phyloP scores from a whole-genome alignment of 2,797 vertebrate genomes.

The Ctenosaura bakeri region DNA sequence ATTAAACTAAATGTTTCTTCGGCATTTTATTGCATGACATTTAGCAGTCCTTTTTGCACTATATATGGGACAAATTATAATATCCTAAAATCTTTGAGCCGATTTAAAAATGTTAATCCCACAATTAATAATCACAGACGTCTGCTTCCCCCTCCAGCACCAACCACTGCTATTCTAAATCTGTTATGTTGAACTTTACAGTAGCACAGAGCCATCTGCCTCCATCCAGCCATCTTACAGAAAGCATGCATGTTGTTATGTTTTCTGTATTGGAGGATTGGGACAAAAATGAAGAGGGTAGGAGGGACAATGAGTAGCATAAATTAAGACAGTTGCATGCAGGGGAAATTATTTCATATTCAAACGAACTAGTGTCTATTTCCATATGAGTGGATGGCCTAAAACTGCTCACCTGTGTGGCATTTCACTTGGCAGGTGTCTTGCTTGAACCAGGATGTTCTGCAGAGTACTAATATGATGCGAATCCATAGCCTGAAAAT shows the following conservation, averaged over 20 bases:
- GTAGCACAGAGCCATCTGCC: slow-evolving; percentile 77
- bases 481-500: neutral
- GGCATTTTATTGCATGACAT: slow-evolving; percentile 70
- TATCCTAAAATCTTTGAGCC: slow-evolving; percentile 67
- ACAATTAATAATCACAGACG: slow-evolving; percentile 78
- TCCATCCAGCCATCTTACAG: slow-evolving; percentile 52
- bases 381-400: neutral
- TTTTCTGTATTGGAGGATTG: slow-evolving; percentile 11
- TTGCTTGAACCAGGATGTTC: neutral
- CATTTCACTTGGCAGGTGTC: neutral
- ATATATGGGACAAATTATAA: slow-evolving; percentile 72
- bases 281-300: slow-evolving; percentile 46
- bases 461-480: neutral
- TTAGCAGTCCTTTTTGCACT: slow-evolving; percentile 69
- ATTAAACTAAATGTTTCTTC: slow-evolving; percentile 66
- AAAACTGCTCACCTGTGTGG: neutral
- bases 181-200: slow-evolving; percentile 76
- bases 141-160: slow-evolving; percentile 49
- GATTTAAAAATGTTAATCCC: slow-evolving; percentile 80
- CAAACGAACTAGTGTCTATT: slow-evolving; percentile 16
- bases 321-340: slow-evolving; percentile 44
- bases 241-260: slow-evolving; percentile 43
- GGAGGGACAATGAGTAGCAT: slow-evolving; percentile 40
- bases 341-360: slow-evolving; percentile 17
- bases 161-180: slow-evolving; percentile 73